These are phyloP conservation scores for Pionites leucogaster DNA, from an alignment of 2,113 vertebrate genomes.

Conservation along the genomic window DNA sequence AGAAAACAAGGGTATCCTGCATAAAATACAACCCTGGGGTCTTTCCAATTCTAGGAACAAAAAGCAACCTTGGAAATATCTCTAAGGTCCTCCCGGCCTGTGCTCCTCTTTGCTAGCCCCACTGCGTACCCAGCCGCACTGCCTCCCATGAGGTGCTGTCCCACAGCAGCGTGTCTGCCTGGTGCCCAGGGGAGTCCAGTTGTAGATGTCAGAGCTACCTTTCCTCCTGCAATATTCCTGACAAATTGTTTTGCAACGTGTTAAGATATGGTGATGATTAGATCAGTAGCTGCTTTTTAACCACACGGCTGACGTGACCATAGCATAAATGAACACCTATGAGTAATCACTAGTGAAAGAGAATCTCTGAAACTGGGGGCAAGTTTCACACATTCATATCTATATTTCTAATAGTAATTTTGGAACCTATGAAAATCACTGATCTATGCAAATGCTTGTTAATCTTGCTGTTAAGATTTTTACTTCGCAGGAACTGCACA, in stretches of 20 bases:
- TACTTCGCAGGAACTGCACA: background rate
- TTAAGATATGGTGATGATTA: background rate
- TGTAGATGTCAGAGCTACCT: background rate
- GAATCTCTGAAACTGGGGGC: background rate
- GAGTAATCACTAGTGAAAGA: background rate
- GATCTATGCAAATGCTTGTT: background rate
- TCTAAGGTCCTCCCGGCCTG: background rate
- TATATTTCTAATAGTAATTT: background rate
- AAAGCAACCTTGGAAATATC: background rate
- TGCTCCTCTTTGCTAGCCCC: background rate
- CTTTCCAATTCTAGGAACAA: background rate
- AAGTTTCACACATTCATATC: fast-evolving
- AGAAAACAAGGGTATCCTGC: background rate
- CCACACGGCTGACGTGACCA: background rate
- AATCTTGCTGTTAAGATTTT: background rate
- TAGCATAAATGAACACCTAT: background rate
- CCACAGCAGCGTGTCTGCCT: background rate
- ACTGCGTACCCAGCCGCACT: background rate
- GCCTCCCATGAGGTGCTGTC: fast-evolving
- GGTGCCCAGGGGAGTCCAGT: background rate
- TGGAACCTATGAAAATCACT: background rate
- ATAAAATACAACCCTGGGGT: background rate
- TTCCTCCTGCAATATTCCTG: background rate
- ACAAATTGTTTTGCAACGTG: background rate
- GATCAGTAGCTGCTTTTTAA: background rate